Conservation (phyloP, 2,888 invertebrate species). For the Leucozona laternaria region DNA sequence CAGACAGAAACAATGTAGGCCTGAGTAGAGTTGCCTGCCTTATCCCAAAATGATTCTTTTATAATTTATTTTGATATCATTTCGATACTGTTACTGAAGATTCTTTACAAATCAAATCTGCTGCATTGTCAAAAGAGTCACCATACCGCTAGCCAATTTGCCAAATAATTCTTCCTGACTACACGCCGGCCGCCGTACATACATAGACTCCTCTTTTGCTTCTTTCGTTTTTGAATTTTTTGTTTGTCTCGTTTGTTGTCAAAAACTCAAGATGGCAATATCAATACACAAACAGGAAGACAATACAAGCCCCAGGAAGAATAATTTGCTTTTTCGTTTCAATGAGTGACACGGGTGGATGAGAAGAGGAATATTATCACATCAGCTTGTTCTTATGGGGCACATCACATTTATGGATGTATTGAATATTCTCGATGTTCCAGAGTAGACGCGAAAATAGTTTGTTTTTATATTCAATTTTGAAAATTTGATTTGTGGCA, state of each 20-base stretch:
- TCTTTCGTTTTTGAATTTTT: constrained; percentile 32
- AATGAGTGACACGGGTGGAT: constrained; percentile 2
- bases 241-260: constrained; percentile 52
- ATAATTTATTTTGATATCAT: background rate
- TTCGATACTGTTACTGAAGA: background rate
- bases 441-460: constrained; percentile 33
- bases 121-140: background rate
- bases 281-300: constrained; percentile 62
- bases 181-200: too few species aligned
- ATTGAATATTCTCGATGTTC: constrained; percentile 21
- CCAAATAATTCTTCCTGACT: constrained; percentile 60
- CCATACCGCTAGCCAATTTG: constrained; percentile 49
- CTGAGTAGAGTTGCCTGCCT: background rate
- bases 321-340: constrained; percentile 59
- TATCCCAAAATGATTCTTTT: background rate
- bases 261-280: constrained; percentile 56
- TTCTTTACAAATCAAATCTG: constrained; percentile 8
- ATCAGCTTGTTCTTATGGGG: constrained; percentile 18
- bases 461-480: constrained; percentile 33
- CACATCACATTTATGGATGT: background rate
- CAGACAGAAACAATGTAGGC: background rate
- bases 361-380: constrained; percentile 35
- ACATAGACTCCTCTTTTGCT: constrained; percentile 7
- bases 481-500: constrained; percentile 52
- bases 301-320: constrained; percentile 57